Conservation (phyloP, 2,888 invertebrate species). For the Drosophila mimica region DNA sequence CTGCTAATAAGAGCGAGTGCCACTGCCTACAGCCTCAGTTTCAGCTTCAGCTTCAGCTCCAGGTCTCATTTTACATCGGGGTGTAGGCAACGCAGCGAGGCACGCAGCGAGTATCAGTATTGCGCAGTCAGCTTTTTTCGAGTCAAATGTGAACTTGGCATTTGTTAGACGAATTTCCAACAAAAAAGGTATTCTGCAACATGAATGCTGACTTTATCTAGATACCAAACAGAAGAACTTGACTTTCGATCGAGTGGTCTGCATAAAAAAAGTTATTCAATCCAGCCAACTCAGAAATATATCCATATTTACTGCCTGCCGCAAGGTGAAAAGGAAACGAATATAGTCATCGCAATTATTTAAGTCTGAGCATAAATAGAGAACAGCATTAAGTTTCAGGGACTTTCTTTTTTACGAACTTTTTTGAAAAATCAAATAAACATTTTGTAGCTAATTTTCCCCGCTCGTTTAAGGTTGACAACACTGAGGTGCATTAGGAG, state of each 20-base stretch:
- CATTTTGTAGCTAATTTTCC: background rate
- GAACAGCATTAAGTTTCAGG: background rate
- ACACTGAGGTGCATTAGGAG: background rate
- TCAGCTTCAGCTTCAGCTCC: conserved; percentile 1
- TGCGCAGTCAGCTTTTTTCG: background rate
- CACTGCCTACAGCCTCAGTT: conserved; percentile 39
- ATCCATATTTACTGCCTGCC: background rate
- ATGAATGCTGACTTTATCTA: background rate
- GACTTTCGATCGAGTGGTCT: background rate
- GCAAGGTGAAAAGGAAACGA: background rate
- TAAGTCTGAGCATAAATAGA: background rate
- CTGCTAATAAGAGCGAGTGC: conserved; percentile 34
- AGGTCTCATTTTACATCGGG: conserved; percentile 22
- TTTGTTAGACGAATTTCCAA: background rate
- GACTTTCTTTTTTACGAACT: background rate
- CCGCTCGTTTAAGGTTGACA: background rate
- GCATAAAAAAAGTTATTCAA: background rate
- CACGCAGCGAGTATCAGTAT: conserved; percentile 2
- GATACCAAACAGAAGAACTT: background rate
- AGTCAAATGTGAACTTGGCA: background rate
- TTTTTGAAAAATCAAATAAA: background rate
- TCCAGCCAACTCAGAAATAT: background rate
- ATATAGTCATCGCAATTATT: background rate
- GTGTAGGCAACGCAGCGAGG: background rate
- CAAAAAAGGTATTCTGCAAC: background rate